Conservation (phyloP, 2,113 vertebrate species). For the Cebus imitator region DNA sequence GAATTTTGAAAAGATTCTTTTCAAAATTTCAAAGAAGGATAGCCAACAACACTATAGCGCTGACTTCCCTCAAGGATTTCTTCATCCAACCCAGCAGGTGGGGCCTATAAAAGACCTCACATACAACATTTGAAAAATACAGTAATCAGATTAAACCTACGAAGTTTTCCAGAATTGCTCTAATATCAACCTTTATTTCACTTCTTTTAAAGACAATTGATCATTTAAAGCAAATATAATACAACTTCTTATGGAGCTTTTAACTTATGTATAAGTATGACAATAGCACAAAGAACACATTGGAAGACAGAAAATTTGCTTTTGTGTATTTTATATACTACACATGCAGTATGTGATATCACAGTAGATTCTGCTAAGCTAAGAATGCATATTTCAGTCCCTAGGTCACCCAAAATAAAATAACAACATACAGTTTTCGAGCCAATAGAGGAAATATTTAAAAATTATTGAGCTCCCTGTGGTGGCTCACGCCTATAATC, state of each 20-base stretch:
- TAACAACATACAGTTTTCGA: neutral
- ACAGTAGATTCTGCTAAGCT: neutral
- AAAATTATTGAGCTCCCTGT: too few species aligned
- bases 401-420: neutral
- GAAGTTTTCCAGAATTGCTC: neutral
- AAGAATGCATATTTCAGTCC: neutral
- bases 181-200: neutral
- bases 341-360: neutral
- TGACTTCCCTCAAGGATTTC: neutral
- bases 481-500: too few species aligned
- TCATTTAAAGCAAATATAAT: neutral
- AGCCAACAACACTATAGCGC: neutral
- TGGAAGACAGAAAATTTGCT: neutral
- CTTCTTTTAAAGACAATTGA: neutral
- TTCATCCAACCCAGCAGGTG: neutral
- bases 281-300: neutral
- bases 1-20: neutral
- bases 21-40: neutral
- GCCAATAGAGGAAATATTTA: neutral
- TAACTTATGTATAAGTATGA: neutral
- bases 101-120: neutral
- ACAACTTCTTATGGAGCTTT: neutral
- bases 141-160: neutral
- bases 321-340: neutral
- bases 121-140: neutral